These are phyloP conservation scores for Cephus spinipes DNA, from an alignment of 2,888 invertebrate species.

Conservation along the genomic window DNA sequence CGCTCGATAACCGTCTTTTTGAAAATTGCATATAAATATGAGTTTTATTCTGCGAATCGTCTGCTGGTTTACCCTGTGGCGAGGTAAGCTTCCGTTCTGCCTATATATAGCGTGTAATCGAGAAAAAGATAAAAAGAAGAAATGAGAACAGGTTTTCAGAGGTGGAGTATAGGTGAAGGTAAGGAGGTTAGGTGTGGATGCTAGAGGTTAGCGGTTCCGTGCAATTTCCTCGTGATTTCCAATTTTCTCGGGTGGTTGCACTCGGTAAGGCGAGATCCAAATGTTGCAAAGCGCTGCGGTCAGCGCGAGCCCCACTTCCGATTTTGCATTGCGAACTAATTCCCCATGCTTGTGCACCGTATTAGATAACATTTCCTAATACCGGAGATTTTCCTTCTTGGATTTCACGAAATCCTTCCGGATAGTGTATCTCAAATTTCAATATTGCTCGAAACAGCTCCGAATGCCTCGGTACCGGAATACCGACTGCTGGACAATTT, in stretches of 20 bases:
- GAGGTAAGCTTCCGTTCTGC: too few species aligned
- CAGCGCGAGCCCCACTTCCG: conserved; percentile 28
- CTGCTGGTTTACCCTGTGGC: too few species aligned
- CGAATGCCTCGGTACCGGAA: conserved; percentile 16
- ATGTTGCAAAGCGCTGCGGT: conserved; percentile 41
- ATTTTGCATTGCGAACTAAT: conserved; percentile 34
- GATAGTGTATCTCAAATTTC: conserved; percentile 18
- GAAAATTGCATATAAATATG: conserved; percentile 27
- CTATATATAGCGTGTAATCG: too few species aligned
- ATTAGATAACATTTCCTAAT: conserved; percentile 43
- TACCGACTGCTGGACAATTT: too few species aligned
- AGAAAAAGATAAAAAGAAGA: too few species aligned
- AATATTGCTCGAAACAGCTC: conserved; percentile 34
- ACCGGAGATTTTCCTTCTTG: conserved; percentile 35
- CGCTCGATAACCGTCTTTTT: conserved; percentile 12
- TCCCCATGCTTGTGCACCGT: conserved; percentile 29
- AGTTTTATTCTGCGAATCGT: conserved; percentile 8
- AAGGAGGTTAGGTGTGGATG: too few species aligned
- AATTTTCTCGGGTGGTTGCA: conserved; percentile 48
- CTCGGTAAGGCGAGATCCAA: conserved; percentile 25
- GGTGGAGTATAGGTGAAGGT: too few species aligned
- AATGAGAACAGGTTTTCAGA: too few species aligned
- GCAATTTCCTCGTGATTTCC: conserved; percentile 49
- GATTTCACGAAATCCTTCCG: too few species aligned
- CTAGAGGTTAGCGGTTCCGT: conserved; percentile 22